A percentile compares a stretch with the other conserved stretches of the same genome.
Conservation (phyloP, 2,888 invertebrate species). For the Agriotes lineatus region DNA sequence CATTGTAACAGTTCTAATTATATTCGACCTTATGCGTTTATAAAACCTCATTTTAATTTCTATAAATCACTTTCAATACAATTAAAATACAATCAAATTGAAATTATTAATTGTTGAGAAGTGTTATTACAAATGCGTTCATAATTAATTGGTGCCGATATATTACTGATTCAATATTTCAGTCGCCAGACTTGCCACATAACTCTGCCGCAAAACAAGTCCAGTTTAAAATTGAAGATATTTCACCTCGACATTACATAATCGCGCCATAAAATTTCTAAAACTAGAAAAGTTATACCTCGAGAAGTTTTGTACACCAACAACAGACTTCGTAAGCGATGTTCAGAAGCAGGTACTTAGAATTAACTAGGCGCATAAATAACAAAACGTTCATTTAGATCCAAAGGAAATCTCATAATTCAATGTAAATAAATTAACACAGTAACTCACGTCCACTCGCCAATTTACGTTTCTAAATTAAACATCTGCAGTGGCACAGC, state of each 20-base stretch:
- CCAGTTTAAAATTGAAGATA: too few species aligned
- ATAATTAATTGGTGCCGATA: neutral
- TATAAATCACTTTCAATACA: neutral
- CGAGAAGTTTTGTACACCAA: too few species aligned
- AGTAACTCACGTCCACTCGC: conserved; percentile 45
- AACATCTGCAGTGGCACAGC: conserved; percentile 44
- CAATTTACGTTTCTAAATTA: conserved; percentile 49
- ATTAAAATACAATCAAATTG: neutral
- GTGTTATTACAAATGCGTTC: neutral
- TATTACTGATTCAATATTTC: neutral
- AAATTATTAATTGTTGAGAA: conserved; percentile 9
- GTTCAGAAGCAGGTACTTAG: too few species aligned
- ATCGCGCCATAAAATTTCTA: too few species aligned
- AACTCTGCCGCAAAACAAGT: too few species aligned
- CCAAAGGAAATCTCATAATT: conserved; percentile 49
- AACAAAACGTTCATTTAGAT: conserved; percentile 51
- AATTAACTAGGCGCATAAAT: conserved; percentile 50
- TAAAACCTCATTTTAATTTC: too few species aligned
- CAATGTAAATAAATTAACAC: conserved; percentile 51
- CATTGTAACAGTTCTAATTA: too few species aligned
- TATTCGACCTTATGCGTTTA: too few species aligned
- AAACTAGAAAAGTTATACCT: too few species aligned
- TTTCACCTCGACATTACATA: too few species aligned
- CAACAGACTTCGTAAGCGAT: too few species aligned
- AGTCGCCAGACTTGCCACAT: neutral